phyloP scores from a whole-genome alignment of 2,888 invertebrate genomes.

The Ormyrus thymus region DNA sequence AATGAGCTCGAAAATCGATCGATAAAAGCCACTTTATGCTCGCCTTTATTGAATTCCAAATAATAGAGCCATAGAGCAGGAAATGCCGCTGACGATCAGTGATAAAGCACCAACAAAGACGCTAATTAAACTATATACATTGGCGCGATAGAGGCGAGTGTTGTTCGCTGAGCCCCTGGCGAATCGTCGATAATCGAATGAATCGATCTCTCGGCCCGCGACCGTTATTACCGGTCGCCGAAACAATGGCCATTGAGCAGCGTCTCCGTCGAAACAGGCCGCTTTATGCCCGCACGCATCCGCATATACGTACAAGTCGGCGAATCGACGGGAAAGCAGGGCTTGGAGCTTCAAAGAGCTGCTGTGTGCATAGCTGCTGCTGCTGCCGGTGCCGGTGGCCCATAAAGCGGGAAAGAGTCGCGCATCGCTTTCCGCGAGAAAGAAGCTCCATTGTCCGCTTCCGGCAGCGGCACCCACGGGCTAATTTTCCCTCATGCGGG shows the following conservation, averaged over 20 bases:
- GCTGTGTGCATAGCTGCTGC: no score
- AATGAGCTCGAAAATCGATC: not conserved
- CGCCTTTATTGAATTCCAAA: not conserved
- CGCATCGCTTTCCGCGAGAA: slow-evolving; percentile 35
- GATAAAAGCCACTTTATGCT: not conserved
- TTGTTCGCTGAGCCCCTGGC: slow-evolving; percentile 1
- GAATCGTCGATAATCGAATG: slow-evolving; percentile 35
- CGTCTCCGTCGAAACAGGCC: not conserved
- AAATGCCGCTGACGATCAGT: slow-evolving; percentile 16
- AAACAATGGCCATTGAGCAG: slow-evolving; percentile 39
- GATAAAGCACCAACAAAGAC: slow-evolving; percentile 18
- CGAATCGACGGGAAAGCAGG: slow-evolving; percentile 3
- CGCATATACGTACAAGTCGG: not conserved
- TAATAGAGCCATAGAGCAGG: slow-evolving; percentile 3
- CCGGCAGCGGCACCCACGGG: slow-evolving; percentile 47
- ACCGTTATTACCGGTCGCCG: not conserved
- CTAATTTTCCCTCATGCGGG: slow-evolving; percentile 16
- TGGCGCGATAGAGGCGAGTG: not conserved
- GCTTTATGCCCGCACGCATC: slow-evolving; percentile 1
- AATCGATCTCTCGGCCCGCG: slow-evolving; percentile 18
- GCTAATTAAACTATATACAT: slow-evolving; percentile 31
- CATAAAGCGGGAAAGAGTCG: slow-evolving; percentile 17
- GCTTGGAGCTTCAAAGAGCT: no score
- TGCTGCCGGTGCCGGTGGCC: not conserved
- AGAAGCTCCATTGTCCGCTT: slow-evolving; percentile 52